A percentile compares a stretch with the other conserved stretches of the same genome.
Conservation (phyloP, 1,140 invertebrate species). For the Drosophila miranda region DNA sequence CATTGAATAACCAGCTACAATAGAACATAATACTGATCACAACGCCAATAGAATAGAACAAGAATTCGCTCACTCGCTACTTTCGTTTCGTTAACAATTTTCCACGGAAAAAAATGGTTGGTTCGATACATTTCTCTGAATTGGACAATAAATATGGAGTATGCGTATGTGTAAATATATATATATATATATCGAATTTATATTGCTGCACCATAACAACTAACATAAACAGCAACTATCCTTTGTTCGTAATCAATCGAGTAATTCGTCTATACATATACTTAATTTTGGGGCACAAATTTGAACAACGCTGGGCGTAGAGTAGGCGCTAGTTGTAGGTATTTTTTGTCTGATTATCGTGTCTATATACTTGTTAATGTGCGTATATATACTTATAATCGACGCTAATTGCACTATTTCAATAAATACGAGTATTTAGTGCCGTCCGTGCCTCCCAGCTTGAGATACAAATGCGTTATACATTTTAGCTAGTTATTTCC, state of each 20-base stretch:
- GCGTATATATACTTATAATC: conserved; percentile 52
- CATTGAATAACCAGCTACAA: conserved; percentile 66
- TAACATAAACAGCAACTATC: conserved; percentile 78
- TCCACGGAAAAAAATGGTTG: too few relatives aligned
- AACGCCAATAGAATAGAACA: conserved; percentile 59
- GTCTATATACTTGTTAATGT: conserved; percentile 26
- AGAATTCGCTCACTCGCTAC: conserved; percentile 9
- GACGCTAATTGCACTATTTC: conserved; percentile 75
- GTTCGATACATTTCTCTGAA: not conserved
- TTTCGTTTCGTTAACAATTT: too few relatives aligned
- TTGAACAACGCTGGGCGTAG: conserved; percentile 78
- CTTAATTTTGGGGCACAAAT: conserved; percentile 67
- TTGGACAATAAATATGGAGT: conserved; percentile 61
- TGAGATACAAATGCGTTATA: conserved; percentile 20
- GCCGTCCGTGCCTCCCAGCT: conserved; percentile 7
- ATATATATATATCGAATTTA: conserved; percentile 60
- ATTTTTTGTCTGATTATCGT: conserved; percentile 62
- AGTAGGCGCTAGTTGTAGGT: conserved; percentile 67
- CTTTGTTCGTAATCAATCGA: conserved; percentile 31
- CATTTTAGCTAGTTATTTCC: conserved; percentile 8
- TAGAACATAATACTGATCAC: conserved; percentile 74
- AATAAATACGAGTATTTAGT: conserved; percentile 28
- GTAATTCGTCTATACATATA: conserved; percentile 61
- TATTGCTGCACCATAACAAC: conserved; percentile 74
- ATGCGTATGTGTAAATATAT: conserved; percentile 27